A percentile compares a stretch with the other conserved stretches of the same genome.
Evolutionary conservation across 2,888 invertebrate genomes (phyloP).

Genomic region (Spodoptera littoralis): DNA sequence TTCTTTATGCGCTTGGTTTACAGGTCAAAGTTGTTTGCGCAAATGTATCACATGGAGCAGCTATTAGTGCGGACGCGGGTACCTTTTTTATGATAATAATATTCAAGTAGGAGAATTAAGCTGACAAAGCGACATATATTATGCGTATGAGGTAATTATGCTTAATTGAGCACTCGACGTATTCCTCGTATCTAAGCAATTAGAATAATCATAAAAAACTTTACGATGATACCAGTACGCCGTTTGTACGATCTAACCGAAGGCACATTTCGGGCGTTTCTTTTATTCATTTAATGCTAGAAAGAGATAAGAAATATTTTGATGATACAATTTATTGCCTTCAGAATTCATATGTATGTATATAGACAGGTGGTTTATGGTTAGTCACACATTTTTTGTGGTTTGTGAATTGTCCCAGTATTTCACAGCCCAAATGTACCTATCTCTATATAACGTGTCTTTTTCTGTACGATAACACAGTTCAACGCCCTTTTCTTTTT

Average conservation of each 20-base stretch:
- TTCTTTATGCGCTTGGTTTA: slow-evolving; percentile 36
- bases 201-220: slow-evolving; percentile 22
- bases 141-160: slow-evolving; percentile 41
- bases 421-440: too few species aligned
- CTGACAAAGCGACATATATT: slow-evolving; percentile 55
- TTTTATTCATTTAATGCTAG: slow-evolving; percentile 1
- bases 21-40: slow-evolving; percentile 36
- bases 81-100: slow-evolving; percentile 61
- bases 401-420: too few species aligned
- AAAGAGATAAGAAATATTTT: neutral
- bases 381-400: too few species aligned
- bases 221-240: neutral
- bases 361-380: too few species aligned
- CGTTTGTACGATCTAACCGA: neutral
- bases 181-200: slow-evolving; percentile 18
- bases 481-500: too few species aligned
- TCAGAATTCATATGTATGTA: neutral
- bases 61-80: slow-evolving; percentile 50
- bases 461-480: too few species aligned
- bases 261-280: neutral
- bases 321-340: slow-evolving; percentile 6
- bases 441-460: too few species aligned
- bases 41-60: slow-evolving; percentile 35
- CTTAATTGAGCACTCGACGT: slow-evolving; percentile 37
- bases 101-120: slow-evolving; percentile 55